Evolutionary conservation across 2,888 invertebrate genomes (phyloP), one percentile per base, ranked within the genome.

Genomic region (Bedellia somnulentella): DNA sequence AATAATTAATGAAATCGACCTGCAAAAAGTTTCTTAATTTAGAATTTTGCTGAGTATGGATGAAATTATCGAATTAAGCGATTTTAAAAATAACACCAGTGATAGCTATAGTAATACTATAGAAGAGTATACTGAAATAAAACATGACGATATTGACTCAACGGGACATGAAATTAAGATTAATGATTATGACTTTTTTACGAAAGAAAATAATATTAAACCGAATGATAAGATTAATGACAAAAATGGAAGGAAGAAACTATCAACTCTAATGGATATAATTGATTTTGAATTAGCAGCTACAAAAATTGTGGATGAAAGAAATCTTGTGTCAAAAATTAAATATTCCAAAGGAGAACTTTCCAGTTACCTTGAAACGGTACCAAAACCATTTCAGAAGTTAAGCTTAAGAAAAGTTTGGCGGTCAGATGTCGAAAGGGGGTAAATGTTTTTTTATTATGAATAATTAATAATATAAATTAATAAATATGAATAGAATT

Each of bases 81-180:
- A 49, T 2, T 52, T 52, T 35, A 34, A 37, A n/a, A 36, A 27
- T 3, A 46, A 42, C 24, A 44, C 47, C 34, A 40, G 34, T 1
- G 38, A 39, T 18, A 18, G 18, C 15, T 50, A 52, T 21, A 53
- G 45, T 37, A 63, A 59, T 31, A 61, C 16, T 13, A 21, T 62
- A 25, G 59, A 71, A 45, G 61, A 66, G 36, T 68, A 71, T 41
- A 56, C 70, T 22, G 70, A 71, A 48, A 66, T 67, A 34, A 49
- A 49, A 31, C 45, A 52, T 35, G 51, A 51, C 4, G 18, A 18
- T n/a, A n/a, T n/a, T n/a, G n/a, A n/a, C n/a, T n/a, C n/a, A n/a
- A n/a, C n/a, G 43, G 42, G 29, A 14, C 33, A 39, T 23, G 47
- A 54, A 34, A 45, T 40, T 11, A 36, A 21, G 3, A 5, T 22